Evolutionary conservation across 2,888 invertebrate species (phyloP).

Genomic region (Criorhina ranunculi): DNA sequence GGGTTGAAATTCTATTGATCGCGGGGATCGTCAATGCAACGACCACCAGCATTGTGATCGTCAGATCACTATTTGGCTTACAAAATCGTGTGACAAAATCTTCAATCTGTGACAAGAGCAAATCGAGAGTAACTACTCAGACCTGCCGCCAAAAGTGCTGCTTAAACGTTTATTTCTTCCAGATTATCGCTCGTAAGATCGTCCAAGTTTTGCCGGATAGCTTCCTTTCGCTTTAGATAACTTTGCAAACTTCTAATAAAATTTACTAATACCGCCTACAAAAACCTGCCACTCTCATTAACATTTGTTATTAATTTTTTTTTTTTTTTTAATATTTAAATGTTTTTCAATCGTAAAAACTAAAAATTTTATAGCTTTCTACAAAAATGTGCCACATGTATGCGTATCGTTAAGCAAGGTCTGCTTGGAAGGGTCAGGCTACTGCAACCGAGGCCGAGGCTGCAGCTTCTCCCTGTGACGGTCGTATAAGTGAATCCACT

Average conservation of each 20-base stretch:
- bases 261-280: conserved; percentile 23
- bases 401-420: conserved; percentile 70
- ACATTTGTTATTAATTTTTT: conserved; percentile 57
- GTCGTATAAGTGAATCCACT: conserved; percentile 61
- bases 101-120: no score
- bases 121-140: neutral
- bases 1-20: no score
- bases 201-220: neutral
- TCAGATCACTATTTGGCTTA: no score
- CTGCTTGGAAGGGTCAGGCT: conserved; percentile 67
- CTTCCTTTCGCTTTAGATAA: conserved; percentile 19
- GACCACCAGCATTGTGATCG: no score
- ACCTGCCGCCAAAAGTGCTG: neutral
- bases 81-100: no score
- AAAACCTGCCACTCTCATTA: conserved; percentile 39
- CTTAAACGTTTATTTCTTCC: conserved; percentile 10
- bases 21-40: no score
- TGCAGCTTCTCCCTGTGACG: conserved; percentile 71
- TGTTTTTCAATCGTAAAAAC: conserved; percentile 44
- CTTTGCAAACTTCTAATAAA: neutral
- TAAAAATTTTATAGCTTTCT: conserved; percentile 73
- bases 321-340: conserved; percentile 25
- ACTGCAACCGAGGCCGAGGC: conserved; percentile 70
- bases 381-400: conserved; percentile 68
- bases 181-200: neutral